phyloP scores from a whole-genome alignment of 2,888 invertebrate genomes.

The Lomographa bimaculata region DNA sequence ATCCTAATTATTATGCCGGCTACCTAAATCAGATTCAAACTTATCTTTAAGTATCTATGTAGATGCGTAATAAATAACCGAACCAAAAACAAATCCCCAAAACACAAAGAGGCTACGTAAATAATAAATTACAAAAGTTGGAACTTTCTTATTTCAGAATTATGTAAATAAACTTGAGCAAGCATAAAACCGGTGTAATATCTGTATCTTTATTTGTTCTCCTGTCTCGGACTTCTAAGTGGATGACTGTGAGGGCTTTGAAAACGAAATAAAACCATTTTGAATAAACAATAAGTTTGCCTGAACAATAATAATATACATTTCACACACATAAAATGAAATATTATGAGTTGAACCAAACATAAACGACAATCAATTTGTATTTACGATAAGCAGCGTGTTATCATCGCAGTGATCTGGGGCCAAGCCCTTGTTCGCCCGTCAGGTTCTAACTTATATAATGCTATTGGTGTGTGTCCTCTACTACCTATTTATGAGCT shows the following conservation, averaged over 20 bases:
- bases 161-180: constrained; percentile 34
- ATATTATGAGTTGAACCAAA: constrained; percentile 38
- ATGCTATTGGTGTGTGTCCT: constrained; percentile 21
- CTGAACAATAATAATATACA: too few relatives aligned
- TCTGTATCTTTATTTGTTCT: constrained; percentile 36
- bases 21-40: constrained; percentile 20
- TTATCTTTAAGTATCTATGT: constrained; percentile 12
- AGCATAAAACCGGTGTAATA: constrained; percentile 32
- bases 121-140: constrained; percentile 34
- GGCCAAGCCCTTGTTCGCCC: constrained; percentile 43
- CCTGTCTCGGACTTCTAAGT: constrained; percentile 28
- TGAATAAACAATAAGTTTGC: constrained; percentile 18
- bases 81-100: constrained; percentile 23
- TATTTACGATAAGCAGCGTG: constrained; percentile 56
- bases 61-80: constrained; percentile 12
- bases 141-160: constrained; percentile 36
- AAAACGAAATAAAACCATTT: constrained; percentile 26
- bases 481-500: constrained; percentile 21
- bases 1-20: constrained; percentile 10
- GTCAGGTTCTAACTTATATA: constrained; percentile 32
- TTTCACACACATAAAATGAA: constrained; percentile 33
- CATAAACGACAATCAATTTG: constrained; percentile 61
- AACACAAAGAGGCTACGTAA: constrained; percentile 29
- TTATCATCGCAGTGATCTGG: constrained; percentile 55
- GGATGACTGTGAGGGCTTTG: constrained; percentile 25